Conservation (phyloP, 1,140 invertebrate species). For the Octopus bimaculoides region DNA sequence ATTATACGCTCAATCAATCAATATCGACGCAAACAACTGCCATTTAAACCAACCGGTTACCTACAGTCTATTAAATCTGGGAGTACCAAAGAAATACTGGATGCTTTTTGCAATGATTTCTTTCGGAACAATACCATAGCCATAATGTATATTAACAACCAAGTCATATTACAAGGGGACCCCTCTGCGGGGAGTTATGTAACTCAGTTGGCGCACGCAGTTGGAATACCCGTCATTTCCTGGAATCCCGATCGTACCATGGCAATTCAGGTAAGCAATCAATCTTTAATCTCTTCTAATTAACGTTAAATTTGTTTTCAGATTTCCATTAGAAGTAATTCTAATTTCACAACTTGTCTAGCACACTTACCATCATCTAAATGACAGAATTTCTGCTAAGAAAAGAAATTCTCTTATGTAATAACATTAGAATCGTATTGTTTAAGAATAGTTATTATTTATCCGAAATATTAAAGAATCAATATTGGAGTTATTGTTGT, state of each 20-base stretch:
- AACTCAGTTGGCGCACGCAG: constrained; percentile 20
- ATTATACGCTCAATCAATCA: background rate
- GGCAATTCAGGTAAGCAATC: constrained; percentile 20
- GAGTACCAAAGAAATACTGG: constrained; percentile 28
- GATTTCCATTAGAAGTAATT: no score
- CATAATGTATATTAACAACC: constrained; percentile 33
- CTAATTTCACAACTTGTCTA: no score
- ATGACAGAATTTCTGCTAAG: no score
- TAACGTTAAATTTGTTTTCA: no score
- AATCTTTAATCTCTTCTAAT: background rate
- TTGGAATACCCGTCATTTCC: constrained; percentile 30
- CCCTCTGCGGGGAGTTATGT: constrained; percentile 27
- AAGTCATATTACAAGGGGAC: constrained; percentile 13
- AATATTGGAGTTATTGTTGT: no score
- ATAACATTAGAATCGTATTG: no score
- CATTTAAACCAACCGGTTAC: background rate
- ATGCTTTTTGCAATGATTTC: constrained; percentile 24
- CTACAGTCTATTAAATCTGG: background rate
- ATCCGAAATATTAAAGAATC: no score
- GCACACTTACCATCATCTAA: no score
- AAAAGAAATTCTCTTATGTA: no score
- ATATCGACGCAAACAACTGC: background rate
- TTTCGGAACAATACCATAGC: constrained; percentile 23
- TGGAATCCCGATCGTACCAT: constrained; percentile 31
- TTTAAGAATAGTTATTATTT: no score